A percentile compares a stretch with the other conserved stretches of the same genome.
phyloP scores from a whole-genome alignment of 2,113 vertebrate genomes.

The Prunella himalayana region DNA sequence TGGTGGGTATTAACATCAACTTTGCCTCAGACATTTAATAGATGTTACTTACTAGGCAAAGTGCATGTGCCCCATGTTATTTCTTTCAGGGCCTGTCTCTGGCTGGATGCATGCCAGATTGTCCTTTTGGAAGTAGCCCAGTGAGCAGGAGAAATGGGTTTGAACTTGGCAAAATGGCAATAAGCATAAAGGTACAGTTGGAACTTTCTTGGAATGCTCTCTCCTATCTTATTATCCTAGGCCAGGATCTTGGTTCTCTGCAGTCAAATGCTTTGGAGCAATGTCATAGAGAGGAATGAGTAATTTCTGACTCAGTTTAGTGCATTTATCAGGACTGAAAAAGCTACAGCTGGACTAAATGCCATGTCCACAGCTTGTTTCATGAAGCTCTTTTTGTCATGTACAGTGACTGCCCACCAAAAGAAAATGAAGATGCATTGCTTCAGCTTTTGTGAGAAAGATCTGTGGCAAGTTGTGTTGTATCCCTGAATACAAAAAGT shows the following conservation, averaged over 20 bases:
- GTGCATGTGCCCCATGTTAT: background rate
- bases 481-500: background rate
- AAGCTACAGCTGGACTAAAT: background rate
- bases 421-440: background rate
- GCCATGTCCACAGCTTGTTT: background rate
- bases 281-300: background rate
- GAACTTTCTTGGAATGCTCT: background rate
- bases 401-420: background rate
- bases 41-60: background rate
- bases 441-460: background rate
- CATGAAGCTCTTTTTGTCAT: background rate
- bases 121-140: conserved; percentile 30
- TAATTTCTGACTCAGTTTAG: background rate
- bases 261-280: background rate
- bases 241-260: background rate
- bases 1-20: background rate
- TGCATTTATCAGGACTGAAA: background rate
- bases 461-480: background rate
- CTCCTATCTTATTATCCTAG: background rate
- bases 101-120: background rate
- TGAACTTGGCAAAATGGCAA: conserved; percentile 50
- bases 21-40: background rate
- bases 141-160: conserved; percentile 4
- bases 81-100: conserved; percentile 22
- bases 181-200: conserved; percentile 35